Percentiles rank a stretch among this genome's conserved stretches.
phyloP scores from a whole-genome alignment of 2,113 vertebrate species.

The Smithornis capensis region DNA sequence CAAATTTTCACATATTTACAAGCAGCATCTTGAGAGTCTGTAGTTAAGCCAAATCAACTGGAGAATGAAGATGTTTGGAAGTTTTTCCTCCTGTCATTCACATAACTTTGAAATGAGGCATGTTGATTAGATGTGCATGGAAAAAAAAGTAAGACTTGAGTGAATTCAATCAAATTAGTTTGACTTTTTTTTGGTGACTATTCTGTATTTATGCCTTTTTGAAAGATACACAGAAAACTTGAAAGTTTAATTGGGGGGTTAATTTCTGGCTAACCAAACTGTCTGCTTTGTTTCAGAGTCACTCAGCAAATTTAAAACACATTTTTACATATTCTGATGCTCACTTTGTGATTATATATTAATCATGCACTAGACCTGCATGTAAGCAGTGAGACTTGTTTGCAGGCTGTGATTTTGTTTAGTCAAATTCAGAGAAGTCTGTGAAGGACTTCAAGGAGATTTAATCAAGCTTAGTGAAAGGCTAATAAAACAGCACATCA shows the following conservation, averaged over 20 bases:
- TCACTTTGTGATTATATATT: neutral
- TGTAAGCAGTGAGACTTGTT: constrained; percentile 10
- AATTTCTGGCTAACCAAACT: constrained; percentile 5
- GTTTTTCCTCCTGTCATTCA: neutral
- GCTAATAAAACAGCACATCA: neutral
- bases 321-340: constrained; percentile 19
- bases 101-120: neutral
- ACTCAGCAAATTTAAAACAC: neutral
- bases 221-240: neutral
- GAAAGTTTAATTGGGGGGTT: neutral
- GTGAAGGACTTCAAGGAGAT: constrained; percentile 29
- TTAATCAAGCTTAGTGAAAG: constrained; percentile 29
- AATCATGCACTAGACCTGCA: neutral
- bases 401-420: constrained; percentile 45
- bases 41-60: neutral
- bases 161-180: neutral
- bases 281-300: neutral
- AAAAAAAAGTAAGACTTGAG: neutral
- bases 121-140: neutral
- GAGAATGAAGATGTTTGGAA: neutral
- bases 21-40: neutral
- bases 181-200: neutral
- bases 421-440: constrained; percentile 54
- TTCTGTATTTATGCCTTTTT: neutral
- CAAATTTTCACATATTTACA: neutral